Conservation (phyloP, 2,888 invertebrate species). For the Phengaris alcon region DNA sequence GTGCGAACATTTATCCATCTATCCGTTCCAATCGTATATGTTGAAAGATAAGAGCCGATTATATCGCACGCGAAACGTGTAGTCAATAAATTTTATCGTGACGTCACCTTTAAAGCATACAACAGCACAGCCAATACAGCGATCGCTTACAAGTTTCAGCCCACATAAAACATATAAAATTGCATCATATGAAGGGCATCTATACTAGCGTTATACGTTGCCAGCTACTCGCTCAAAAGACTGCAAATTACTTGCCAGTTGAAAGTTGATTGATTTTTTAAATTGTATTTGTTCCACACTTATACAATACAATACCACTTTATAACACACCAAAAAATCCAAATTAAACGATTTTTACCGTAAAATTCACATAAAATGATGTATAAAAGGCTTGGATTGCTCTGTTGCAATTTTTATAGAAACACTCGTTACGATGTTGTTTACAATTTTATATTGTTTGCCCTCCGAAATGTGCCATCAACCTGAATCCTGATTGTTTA, state of each 20-base stretch:
- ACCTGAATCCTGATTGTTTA: too few relatives aligned
- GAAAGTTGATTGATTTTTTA: too few relatives aligned
- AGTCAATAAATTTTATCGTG: constrained; percentile 10
- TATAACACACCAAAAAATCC: too few relatives aligned
- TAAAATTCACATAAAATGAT: too few relatives aligned
- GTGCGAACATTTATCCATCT: background rate
- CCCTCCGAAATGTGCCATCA: too few relatives aligned
- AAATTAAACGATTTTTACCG: too few relatives aligned
- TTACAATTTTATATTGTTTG: too few relatives aligned
- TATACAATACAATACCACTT: too few relatives aligned
- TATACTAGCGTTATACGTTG: background rate
- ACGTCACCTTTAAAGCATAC: constrained; percentile 3
- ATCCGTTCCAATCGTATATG: background rate
- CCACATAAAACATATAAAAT: constrained; percentile 3
- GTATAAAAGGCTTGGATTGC: too few relatives aligned
- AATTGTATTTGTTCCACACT: too few relatives aligned
- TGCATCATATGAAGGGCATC: background rate
- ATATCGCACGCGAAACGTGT: constrained; percentile 13
- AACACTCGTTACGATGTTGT: too few relatives aligned
- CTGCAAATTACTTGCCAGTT: background rate
- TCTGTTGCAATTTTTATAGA: too few relatives aligned
- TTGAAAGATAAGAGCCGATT: constrained; percentile 7
- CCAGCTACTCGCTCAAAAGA: background rate
- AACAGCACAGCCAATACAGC: background rate
- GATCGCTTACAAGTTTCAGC: background rate